Percentiles rank a stretch among this genome's conserved stretches.
phyloP scores from a whole-genome alignment of 1,140 invertebrate genomes.

The Schlechtendalia chinensis region DNA sequence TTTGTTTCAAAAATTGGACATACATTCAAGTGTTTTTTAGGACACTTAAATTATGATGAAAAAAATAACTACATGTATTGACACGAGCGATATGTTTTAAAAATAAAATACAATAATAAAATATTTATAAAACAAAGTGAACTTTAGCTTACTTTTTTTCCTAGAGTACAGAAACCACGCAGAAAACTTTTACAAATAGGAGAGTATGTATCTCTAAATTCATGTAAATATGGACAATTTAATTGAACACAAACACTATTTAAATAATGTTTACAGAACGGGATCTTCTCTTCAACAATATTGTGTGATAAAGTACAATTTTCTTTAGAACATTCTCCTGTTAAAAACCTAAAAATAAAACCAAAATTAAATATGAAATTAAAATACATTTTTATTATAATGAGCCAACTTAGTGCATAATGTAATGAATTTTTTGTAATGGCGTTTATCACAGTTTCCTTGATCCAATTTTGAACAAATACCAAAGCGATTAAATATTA shows the following conservation, averaged over 20 bases:
- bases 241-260: constrained; percentile 45
- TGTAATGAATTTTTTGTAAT: constrained; percentile 38
- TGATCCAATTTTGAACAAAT: constrained; percentile 16
- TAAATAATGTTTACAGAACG: constrained; percentile 45
- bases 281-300: constrained; percentile 38
- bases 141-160: constrained; percentile 24
- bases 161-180: constrained; percentile 19
- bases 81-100: neutral
- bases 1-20: constrained; percentile 44
- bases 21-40: constrained; percentile 41
- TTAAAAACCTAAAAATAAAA: constrained; percentile 20
- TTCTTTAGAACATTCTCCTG: constrained; percentile 8
- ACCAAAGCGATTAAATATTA: constrained; percentile 35
- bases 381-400: neutral
- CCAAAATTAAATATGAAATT: neutral
- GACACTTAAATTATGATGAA: constrained; percentile 39
- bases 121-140: neutral
- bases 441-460: constrained; percentile 43
- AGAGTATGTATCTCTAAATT: constrained; percentile 23
- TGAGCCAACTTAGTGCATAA: constrained; percentile 32
- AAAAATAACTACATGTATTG: constrained; percentile 26
- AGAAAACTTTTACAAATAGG: constrained; percentile 45
- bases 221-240: constrained; percentile 34
- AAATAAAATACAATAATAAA: constrained; percentile 5
- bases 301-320: constrained; percentile 44